Conservation (phyloP, 2,888 invertebrate genomes). For the Melinaea marsaeus region DNA sequence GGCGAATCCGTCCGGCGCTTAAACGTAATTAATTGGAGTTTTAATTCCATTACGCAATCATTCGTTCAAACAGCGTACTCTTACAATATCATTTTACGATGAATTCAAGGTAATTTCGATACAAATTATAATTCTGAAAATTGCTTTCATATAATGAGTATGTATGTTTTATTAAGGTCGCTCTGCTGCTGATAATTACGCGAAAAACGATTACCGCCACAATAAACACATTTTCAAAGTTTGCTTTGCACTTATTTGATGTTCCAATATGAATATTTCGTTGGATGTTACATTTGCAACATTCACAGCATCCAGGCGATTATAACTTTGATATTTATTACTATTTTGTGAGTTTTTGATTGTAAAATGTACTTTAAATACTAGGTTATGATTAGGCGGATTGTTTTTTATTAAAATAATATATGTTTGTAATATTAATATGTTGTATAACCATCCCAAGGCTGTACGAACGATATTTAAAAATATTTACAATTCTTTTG, state of each 20-base stretch:
- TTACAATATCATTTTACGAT: constrained; percentile 7
- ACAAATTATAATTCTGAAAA: constrained; percentile 1
- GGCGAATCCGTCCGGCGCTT: constrained; percentile 6
- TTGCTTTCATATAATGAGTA: constrained; percentile 3
- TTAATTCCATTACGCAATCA: constrained; percentile 7
- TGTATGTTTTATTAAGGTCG: background rate
- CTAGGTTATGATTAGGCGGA: no score
- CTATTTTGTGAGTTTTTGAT: no score
- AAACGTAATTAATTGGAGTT: constrained; percentile 7
- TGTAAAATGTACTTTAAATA: no score
- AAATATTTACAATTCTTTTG: no score
- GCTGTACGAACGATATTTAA: no score
- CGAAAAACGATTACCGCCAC: constrained; percentile 2
- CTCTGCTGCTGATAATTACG: background rate
- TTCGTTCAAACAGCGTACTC: constrained; percentile 4
- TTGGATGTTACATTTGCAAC: background rate
- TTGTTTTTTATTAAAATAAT: no score
- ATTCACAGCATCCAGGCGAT: background rate
- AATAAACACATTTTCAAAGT: constrained; percentile 3
- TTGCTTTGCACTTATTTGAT: constrained; percentile 1
- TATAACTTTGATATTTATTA: no score
- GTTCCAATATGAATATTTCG: background rate
- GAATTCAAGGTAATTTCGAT: background rate
- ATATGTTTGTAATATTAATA: no score
- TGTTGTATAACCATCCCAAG: no score